Evolutionary conservation across 2,113 vertebrate genomes (phyloP).

Genomic region (Microtus montanus): DNA sequence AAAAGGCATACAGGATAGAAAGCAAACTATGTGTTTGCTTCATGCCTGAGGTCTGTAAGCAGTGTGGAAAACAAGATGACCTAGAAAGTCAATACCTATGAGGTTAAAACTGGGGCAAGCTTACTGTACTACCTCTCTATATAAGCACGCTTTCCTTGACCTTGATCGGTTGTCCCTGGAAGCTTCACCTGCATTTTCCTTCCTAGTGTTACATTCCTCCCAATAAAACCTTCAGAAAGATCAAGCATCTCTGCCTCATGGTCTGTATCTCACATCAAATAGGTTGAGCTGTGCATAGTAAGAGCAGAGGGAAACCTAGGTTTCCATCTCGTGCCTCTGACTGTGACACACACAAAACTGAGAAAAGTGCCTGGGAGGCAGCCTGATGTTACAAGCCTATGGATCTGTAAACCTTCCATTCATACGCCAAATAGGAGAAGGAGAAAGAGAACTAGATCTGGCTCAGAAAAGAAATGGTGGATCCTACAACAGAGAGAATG

Average conservation of each 20-base stretch:
- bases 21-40: not conserved
- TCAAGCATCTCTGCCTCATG: not conserved
- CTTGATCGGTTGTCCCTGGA: not conserved
- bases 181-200: not conserved
- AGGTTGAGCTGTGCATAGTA: not conserved
- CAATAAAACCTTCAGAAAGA: not conserved
- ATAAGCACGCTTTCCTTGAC: not conserved
- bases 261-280: not conserved
- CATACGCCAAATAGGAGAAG: not conserved
- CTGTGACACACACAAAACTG: not conserved
- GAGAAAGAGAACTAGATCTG: not conserved
- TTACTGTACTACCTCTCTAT: not conserved
- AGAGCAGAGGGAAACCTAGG: not conserved
- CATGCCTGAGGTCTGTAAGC: not conserved
- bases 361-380: not conserved
- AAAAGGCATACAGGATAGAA: not conserved
- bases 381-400: not conserved
- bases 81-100: not conserved
- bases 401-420: not conserved
- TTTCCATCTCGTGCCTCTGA: not conserved
- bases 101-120: not conserved
- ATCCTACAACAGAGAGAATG: not conserved
- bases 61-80: not conserved
- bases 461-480: not conserved
- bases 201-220: not conserved